A percentile compares a stretch with the other conserved stretches of the same genome.
Conservation (phyloP, 2,888 invertebrate species). For the Saturnia pavonia region DNA sequence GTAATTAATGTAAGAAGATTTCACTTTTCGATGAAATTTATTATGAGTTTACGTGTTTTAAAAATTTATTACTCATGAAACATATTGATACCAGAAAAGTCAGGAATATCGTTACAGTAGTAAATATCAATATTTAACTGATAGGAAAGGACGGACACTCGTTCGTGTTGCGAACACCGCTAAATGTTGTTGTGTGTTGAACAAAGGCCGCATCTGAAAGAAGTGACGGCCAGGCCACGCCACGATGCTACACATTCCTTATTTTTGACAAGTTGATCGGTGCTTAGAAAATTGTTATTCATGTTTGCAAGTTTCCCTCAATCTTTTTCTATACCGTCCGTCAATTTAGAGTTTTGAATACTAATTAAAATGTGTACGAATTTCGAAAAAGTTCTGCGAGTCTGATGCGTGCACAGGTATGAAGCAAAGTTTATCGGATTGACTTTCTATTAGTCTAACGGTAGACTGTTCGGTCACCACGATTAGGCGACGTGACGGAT, state of each 20-base stretch:
- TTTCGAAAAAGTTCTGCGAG: background rate
- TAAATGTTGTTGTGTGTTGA: no score
- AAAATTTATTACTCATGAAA: background rate
- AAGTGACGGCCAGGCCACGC: no score
- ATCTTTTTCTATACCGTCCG: no score
- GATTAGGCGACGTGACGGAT: background rate
- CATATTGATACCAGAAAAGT: background rate
- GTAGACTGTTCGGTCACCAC: background rate
- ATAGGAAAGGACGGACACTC: background rate
- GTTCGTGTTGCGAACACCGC: no score
- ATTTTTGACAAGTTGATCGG: no score
- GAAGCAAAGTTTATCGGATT: background rate
- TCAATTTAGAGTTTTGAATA: no score
- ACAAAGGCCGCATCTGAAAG: no score
- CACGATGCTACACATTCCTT: no score
- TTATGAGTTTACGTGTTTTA: conserved; percentile 6
- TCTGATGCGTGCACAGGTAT: no score
- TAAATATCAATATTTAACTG: background rate
- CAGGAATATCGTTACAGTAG: background rate
- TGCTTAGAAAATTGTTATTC: no score
- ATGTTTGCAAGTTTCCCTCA: no score
- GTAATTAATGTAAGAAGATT: conserved; percentile 11
- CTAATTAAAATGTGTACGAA: background rate
- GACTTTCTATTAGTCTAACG: background rate
- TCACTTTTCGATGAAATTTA: background rate